phyloP scores from a whole-genome alignment of 2,797 vertebrate species.

The Muraenolepis orangiensis region DNA sequence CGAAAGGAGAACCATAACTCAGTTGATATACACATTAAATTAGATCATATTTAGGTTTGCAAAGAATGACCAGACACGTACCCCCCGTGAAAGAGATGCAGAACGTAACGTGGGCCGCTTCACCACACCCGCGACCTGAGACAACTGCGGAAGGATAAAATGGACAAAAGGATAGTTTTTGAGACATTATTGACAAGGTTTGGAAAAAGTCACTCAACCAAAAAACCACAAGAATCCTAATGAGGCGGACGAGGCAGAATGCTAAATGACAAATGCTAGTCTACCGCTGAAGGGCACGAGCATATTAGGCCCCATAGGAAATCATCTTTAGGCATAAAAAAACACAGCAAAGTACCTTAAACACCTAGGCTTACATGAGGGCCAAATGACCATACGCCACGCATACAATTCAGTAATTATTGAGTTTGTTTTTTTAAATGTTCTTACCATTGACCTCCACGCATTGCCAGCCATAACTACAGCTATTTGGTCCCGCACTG shows the following conservation, averaged over 20 bases:
- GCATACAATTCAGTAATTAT: not conserved
- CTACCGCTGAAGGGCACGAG: constrained; percentile 40
- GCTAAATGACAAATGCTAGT: not conserved
- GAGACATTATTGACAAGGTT: not conserved
- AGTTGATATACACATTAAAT: not conserved
- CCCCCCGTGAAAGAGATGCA: constrained; percentile 81
- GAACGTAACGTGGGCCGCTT: constrained; percentile 76
- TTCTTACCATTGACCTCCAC: constrained; percentile 80
- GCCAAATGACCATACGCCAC: not conserved
- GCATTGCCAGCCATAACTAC: constrained; percentile 68
- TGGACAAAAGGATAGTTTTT: constrained; percentile 18
- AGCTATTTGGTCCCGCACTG: not conserved
- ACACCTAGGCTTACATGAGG: not conserved
- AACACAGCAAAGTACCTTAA: not conserved
- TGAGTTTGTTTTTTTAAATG: not conserved
- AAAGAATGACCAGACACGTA: constrained; percentile 70
- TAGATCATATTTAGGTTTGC: not conserved
- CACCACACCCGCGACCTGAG: constrained; percentile 76
- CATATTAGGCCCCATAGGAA: not conserved
- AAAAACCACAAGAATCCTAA: not conserved
- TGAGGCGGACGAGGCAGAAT: not conserved
- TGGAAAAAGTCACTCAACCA: not conserved
- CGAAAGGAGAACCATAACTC: not conserved
- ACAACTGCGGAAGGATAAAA: constrained; percentile 72
- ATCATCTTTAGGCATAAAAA: not conserved